Base-by-base conservation (phyloP, 2,888 invertebrate species). In the Drosophila mercatorum region DNA sequence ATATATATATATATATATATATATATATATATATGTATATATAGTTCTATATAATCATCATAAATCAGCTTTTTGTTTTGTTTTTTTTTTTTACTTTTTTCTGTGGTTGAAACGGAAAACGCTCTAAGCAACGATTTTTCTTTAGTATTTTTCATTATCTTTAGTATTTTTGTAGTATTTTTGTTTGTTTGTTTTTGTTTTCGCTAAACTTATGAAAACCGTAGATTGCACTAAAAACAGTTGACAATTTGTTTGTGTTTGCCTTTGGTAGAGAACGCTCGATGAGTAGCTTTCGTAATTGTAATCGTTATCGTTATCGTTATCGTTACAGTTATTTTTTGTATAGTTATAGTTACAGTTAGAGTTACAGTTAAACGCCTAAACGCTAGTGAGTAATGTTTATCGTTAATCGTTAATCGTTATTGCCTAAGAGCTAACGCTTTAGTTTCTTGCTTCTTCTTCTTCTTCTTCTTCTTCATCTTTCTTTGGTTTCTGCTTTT, bases 211-310 rank as follows among this genome's bases (percentile, higher is more conserved):
- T 88, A 83, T 89, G 89, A 90, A 89, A 88, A 89, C 90, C 89
- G 79, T 90, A 87, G 80, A 87, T 90, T 88, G 71, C 90, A 77
- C 87, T 90, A 83, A 89, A 81, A 81, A 87, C 89, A 83, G 78
- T 82, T 83, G 82, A 81, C 82, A 84, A 82, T 74, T 74, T 49
- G 46, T 68, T 75, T 75, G 26, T 11, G 41, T 38, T 52, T 38
- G 10, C 11, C 26, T 38, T 41, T 55, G 10, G 28, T 28, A 59
- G 58, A 80, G 80, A 80, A 74, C 74, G 63, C 72, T 72, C 80
- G 74, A 78, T 63, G 61, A 68, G 68, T 68, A 75, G 77, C 69
- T 69, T 72, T 73, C 78, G 68, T 70, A 55, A 77, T 78, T 52
- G 78, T 58, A 58, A 53, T 61, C 52, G 55, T 58, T 65, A 57